Base-by-base conservation (phyloP, 2,797 vertebrate species). In the Galaxias olidus region DNA sequence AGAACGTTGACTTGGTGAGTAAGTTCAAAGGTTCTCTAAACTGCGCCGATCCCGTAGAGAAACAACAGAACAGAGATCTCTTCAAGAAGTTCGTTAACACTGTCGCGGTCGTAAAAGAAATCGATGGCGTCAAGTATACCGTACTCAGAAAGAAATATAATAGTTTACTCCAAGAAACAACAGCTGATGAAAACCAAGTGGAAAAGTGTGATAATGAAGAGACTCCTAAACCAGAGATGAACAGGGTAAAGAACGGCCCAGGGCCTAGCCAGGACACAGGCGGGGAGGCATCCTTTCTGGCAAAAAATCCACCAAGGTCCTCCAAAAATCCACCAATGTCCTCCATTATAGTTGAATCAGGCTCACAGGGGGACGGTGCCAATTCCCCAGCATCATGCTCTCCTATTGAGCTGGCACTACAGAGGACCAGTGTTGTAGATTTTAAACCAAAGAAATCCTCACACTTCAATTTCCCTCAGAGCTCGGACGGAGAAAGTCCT, bases 41-140 rank as follows among this genome's bases (percentile, higher is more conserved):
- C n/a, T 85, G 82, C 67, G 74, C 45, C 2, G 91, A 93, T 61
- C 87, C 83, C 4, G 80, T 71, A 1, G 83, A 90, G 59, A 92
- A 72, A 57, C 86, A 88, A 0, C 89, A 82, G 44, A 94, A 94
- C 82, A 76, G 91, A 69, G 92, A 92, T 20, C 85, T 90, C 0
- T 97, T 98, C 80, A 94, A 93, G 88, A 85, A 75, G n/a, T 87
- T 91, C 9, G 92, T 98, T 66, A 95, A 96, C 88, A 86, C 75
- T 63, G 86, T 96, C 55, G 95, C 95, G 0, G 77, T 88, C 41
- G 95, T 96, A 43, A 92, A 85, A 64, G 93, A 95, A 7, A 68
- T 91, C 42, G 92, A 94, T 11, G 94, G 91, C 0, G 77, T 66
- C 74, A 91, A 89, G 58, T 92, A 89, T 46, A 90, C 96, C 1